phyloP scores from a whole-genome alignment of 2,888 invertebrate genomes.

The Silvanus unidentatus region DNA sequence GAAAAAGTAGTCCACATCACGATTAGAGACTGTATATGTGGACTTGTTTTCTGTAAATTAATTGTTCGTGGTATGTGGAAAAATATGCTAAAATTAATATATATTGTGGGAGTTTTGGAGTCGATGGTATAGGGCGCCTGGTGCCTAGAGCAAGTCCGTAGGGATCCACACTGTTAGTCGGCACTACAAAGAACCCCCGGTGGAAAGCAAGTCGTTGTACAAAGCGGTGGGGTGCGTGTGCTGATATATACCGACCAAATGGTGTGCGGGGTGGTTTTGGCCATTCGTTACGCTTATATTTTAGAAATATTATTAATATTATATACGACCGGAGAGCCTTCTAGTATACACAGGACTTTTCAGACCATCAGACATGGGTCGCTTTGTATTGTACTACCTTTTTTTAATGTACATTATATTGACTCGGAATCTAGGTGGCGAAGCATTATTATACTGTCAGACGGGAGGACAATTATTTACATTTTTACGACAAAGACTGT shows the following conservation, averaged over 20 bases:
- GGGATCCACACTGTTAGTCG: slow-evolving; percentile 24
- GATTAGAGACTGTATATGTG: no score
- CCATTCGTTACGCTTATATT: slow-evolving; percentile 15
- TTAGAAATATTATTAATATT: slow-evolving; percentile 11
- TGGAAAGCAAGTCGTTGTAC: slow-evolving; percentile 9
- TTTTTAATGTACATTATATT: no score
- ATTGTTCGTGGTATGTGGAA: no score
- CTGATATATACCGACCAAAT: slow-evolving; percentile 4
- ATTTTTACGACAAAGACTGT: no score
- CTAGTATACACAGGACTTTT: background rate
- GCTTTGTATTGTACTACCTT: background rate
- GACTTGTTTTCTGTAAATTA: no score
- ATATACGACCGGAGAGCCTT: background rate
- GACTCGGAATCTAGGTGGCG: no score
- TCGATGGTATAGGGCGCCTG: slow-evolving; percentile 12
- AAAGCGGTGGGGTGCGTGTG: background rate
- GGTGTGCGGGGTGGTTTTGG: slow-evolving; percentile 5
- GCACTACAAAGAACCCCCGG: slow-evolving; percentile 25
- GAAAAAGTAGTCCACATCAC: no score
- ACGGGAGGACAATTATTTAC: no score
- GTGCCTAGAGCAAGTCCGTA: slow-evolving; percentile 11
- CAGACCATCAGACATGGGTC: background rate
- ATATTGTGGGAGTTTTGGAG: slow-evolving; percentile 8
- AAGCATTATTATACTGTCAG: no score
- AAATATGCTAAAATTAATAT: background rate